These are phyloP conservation scores for Drosophila tristis DNA, from an alignment of 1,140 invertebrate species.

Conservation along the genomic window DNA sequence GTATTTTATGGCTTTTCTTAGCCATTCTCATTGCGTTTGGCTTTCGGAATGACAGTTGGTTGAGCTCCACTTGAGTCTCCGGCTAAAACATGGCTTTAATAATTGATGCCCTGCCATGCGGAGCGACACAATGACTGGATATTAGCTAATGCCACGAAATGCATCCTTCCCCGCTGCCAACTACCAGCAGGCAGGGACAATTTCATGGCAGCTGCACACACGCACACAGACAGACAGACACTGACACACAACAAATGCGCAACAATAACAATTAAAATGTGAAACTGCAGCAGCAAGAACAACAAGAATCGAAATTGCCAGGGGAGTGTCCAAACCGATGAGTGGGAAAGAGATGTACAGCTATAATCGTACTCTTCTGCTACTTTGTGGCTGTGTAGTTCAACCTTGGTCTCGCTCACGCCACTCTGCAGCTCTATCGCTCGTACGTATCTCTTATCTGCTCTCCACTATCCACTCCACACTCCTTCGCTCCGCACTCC, in stretches of 20 bases:
- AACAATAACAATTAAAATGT: conserved; percentile 81
- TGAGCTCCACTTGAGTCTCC: conserved; percentile 19
- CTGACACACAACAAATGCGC: conserved; percentile 59
- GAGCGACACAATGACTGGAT: conserved; percentile 59
- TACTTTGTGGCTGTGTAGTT: conserved; percentile 19
- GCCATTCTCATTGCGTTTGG: conserved; percentile 38
- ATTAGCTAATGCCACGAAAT: conserved; percentile 75
- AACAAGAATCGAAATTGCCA: conserved; percentile 44
- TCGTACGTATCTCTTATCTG: too few relatives aligned
- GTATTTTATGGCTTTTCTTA: conserved; percentile 6
- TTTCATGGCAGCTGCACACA: conserved; percentile 74
- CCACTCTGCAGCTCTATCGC: conserved; percentile 23
- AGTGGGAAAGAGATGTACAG: background rate
- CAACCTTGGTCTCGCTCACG: conserved; percentile 51
- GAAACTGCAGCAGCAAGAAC: conserved; percentile 46
- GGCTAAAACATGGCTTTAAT: conserved; percentile 59
- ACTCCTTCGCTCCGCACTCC: background rate
- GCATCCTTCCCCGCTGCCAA: conserved; percentile 60
- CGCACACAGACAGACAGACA: conserved; percentile 43
- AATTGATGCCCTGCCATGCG: conserved; percentile 57
- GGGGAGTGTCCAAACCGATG: background rate
- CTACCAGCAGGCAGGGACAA: conserved; percentile 40
- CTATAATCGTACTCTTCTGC: too few relatives aligned
- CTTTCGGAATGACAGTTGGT: background rate
- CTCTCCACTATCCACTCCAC: background rate